Base-by-base conservation (phyloP, 2,797 vertebrate species). In the Myiothlypis coronata region DNA sequence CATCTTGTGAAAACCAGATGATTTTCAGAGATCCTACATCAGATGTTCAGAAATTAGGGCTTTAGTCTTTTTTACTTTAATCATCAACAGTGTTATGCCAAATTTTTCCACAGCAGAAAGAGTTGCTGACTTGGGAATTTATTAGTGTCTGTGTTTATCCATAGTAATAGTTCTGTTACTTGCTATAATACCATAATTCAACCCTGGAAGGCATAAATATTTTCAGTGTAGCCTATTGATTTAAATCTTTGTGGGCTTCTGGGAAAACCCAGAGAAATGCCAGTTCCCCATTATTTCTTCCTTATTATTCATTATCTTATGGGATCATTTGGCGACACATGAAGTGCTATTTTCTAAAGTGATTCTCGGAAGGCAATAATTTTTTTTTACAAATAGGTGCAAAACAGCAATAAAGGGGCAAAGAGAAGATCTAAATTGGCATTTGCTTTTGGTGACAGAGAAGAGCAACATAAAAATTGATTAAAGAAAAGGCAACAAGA, bases 191-290 rank as follows among this genome's bases (percentile, higher is more conserved):
- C 8, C 23, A 30, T 43, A 50, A 50, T 77, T 76, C 28, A 84
- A 41, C 14, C 19, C 26, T 74, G 24, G 43, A 87, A 92, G 16
- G 34, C 18, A 67, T 70, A 82, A 82, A 90, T 92, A 80, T 87
- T 89, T 93, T 65, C 37, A 35, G 41, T 23, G 12, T 7, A 67
- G 17, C 4, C 9, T 74, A 56, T 70, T 60, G 49, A 88, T 86
- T 72, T 69, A 65, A 59, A 16, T 55, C 2, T 76, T 27, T 55
- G 27, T 57, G 18, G 9, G 4, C 24, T 93, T 53, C 67, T 69
- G 65, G 41, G 50, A 81, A 90, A 90, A 39, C 14, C 6, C 1
- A 3, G 15, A 81, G 23, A 75, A 83, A 59, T 1, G 21, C 7
- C 2, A 6, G 3, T 64, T 93, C 6, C 15, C 43, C 22, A 74